Evolutionary conservation across 2,113 vertebrate genomes (phyloP).

Genomic region (Oryzias curvinotus): DNA sequence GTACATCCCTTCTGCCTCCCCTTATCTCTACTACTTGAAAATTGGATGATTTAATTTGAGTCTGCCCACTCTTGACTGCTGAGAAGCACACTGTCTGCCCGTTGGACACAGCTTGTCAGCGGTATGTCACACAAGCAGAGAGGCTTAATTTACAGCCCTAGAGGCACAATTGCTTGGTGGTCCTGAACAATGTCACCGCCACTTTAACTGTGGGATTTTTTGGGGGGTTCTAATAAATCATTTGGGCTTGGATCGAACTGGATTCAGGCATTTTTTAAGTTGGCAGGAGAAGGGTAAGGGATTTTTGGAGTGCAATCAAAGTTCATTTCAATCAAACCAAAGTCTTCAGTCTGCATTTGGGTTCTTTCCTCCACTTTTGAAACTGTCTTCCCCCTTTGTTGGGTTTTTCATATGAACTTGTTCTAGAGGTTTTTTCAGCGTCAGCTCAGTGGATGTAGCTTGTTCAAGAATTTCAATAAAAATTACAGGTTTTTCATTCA

Average conservation of each 20-base stretch:
- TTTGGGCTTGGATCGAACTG: neutral
- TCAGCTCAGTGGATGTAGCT: slow-evolving; percentile 42
- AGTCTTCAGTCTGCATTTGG: too few relatives aligned
- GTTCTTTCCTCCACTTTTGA: neutral
- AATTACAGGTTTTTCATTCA: slow-evolving; percentile 63
- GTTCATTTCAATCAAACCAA: too few relatives aligned
- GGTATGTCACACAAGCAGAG: slow-evolving; percentile 38
- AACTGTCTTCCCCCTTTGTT: neutral
- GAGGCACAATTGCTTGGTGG: slow-evolving; percentile 23
- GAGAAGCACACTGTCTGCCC: slow-evolving; percentile 53
- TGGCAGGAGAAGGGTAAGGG: too few relatives aligned
- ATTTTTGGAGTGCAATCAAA: neutral
- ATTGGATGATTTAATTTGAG: slow-evolving; percentile 57
- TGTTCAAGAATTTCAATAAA: slow-evolving; percentile 62
- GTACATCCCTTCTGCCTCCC: slow-evolving; percentile 29
- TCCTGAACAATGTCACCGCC: slow-evolving; percentile 7
- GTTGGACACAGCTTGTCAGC: slow-evolving; percentile 62
- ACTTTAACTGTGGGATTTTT: slow-evolving; percentile 1
- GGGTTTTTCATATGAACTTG: neutral
- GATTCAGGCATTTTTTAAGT: slow-evolving; percentile 1
- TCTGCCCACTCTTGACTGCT: slow-evolving; percentile 55
- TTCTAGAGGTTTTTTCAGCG: slow-evolving; percentile 12
- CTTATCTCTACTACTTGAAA: slow-evolving; percentile 46
- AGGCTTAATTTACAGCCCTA: slow-evolving; percentile 38
- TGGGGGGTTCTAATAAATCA: slow-evolving; percentile 16